Evolutionary conservation across 2,113 vertebrate species (phyloP), one percentile per base, ranked within the genome.

Genomic region (Theristicus caerulescens): DNA sequence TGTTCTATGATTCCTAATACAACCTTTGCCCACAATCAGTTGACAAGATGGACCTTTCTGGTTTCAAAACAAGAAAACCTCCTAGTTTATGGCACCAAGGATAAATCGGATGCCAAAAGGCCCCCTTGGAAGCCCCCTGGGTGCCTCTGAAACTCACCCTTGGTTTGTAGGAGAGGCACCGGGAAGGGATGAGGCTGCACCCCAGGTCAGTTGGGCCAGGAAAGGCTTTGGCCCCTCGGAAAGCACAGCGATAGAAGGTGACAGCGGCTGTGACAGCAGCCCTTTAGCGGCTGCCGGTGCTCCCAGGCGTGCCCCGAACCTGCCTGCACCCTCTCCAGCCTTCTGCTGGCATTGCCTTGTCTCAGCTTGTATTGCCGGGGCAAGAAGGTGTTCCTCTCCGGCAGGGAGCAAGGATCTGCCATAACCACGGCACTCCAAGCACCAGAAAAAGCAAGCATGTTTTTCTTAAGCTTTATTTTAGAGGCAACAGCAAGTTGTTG

Each of bases 81-180:
- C 70, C 38, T 5, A 2, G 1, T 7, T 9, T 1, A 13, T 46
- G 9, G 2, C 34, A 49, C 14, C 17, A 9, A 29, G n/a, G 67
- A 62, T 36, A 81, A 77, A 73, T 8, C 1, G 2, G 36, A 16
- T 49, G 12, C 13, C 1, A 0, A 15, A 54, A 22, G 15, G 13
- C 82, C 27, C 42, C 17, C 13, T 26, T 11, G 19, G 42, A 82
- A 78, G 20, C 40, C 21, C 29, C 44, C 18, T 21, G 14, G 42
- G 18, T 0, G 2, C 42, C 8, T 67, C 52, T 20, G 22, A 46
- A 76, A 27, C 58, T 64, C 36, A 46, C 34, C 21, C 58, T 18
- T 54, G 20, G 24, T 71, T 36, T 9, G 20, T 17, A 40, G 58
- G 25, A 71, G 34, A 55, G 46, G 26, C n/a, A 36, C 7, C 1